Evolutionary conservation across 2,888 invertebrate species (phyloP).

Genomic region (Acronicta aceris): DNA sequence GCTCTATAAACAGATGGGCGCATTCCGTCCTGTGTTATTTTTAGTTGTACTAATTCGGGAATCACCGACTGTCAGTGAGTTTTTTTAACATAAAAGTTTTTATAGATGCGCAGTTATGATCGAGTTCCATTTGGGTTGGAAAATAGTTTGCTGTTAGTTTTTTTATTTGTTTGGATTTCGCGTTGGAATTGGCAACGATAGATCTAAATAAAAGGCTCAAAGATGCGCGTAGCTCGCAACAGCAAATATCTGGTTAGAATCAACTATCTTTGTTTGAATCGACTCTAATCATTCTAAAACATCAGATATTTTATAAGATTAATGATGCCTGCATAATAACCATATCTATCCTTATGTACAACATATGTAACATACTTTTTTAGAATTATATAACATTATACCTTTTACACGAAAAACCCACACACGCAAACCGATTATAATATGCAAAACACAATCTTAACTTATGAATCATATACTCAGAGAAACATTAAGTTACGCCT

Average conservation of each 20-base stretch:
- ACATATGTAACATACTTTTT: background rate
- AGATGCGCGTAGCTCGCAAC: conserved; percentile 6
- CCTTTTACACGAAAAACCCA: conserved; percentile 3
- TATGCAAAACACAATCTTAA: conserved; percentile 17
- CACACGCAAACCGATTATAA: conserved; percentile 1
- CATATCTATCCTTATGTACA: background rate
- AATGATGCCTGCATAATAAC: background rate
- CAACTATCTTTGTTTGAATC: conserved; percentile 11
- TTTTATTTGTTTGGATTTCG: conserved; percentile 21
- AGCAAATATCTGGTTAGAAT: conserved; percentile 9
- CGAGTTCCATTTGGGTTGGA: conserved; percentile 33
- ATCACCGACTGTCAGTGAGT: conserved; percentile 64
- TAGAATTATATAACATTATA: background rate
- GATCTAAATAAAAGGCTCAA: conserved; percentile 14
- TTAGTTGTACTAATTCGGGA: conserved; percentile 82
- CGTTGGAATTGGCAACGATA: conserved; percentile 16
- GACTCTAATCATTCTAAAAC: conserved; percentile 7
- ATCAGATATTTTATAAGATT: background rate
- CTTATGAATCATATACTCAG: conserved; percentile 30
- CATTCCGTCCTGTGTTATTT: conserved; percentile 80
- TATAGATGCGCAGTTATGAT: conserved; percentile 44
- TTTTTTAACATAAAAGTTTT: conserved; percentile 54
- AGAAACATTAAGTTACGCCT: conserved; percentile 40
- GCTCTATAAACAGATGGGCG: conserved; percentile 84
- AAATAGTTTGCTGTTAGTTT: conserved; percentile 20